Evolutionary conservation across 2,113 vertebrate genomes (phyloP).

Genomic region (Sturnira hondurensis): DNA sequence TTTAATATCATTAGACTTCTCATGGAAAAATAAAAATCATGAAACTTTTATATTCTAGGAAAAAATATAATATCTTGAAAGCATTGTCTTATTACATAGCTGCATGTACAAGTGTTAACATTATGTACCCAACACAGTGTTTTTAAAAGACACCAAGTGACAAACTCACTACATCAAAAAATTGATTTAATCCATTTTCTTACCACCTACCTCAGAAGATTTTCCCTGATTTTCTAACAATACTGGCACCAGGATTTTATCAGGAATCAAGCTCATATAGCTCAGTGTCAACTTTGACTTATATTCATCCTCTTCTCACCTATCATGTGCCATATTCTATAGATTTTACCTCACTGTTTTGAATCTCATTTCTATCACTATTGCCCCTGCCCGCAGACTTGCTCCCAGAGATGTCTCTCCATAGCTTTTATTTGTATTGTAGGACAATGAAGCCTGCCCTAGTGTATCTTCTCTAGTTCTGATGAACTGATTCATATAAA

Average conservation of each 20-base stretch:
- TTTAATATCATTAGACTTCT: neutral
- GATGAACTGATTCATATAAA: neutral
- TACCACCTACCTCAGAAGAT: neutral
- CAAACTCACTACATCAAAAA: neutral
- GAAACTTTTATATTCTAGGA: neutral
- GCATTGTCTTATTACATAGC: neutral
- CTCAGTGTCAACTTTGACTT: neutral
- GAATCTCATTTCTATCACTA: neutral
- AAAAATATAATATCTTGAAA: neutral
- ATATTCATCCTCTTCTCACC: neutral
- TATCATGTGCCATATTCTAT: neutral
- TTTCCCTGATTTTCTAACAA: neutral
- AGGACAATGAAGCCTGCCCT: neutral
- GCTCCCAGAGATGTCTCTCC: neutral
- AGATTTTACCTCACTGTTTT: neutral
- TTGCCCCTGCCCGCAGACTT: neutral
- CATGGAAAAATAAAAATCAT: neutral
- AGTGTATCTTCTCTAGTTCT: neutral
- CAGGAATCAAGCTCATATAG: neutral
- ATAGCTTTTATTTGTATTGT: neutral
- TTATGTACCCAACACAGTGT: neutral
- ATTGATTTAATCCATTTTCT: neutral
- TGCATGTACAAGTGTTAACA: neutral
- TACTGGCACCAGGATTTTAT: neutral
- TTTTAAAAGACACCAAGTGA: neutral